These are phyloP conservation scores for Pachycephala philippinensis DNA, from an alignment of 2,113 vertebrate species.

Conservation along the genomic window DNA sequence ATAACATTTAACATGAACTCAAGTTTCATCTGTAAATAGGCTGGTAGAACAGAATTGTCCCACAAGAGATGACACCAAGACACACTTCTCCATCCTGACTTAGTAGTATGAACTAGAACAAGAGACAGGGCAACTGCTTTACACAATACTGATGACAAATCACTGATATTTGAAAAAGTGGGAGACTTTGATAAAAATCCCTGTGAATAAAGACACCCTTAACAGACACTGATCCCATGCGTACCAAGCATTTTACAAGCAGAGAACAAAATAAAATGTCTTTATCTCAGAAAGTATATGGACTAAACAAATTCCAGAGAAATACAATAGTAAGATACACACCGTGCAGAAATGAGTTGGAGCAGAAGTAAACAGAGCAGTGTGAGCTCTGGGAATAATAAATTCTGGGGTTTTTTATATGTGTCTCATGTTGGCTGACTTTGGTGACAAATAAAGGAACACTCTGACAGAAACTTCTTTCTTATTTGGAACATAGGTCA, in stretches of 20 bases:
- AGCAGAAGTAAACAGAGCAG: background rate
- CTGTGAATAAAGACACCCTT: background rate
- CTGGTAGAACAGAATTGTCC: background rate
- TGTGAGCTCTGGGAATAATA: background rate
- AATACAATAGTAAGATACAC: background rate
- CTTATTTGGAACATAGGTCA: background rate
- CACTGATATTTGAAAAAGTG: background rate
- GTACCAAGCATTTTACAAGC: background rate
- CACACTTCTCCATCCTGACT: background rate
- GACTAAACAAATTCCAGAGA: background rate
- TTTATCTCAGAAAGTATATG: background rate
- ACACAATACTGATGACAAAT: background rate
- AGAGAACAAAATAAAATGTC: background rate
- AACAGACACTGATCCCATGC: background rate
- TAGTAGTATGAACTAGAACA: background rate
- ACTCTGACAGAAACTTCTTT: background rate
- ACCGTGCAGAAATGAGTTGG: background rate
- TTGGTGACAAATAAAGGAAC: background rate
- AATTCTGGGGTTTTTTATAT: background rate
- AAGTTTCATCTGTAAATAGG: background rate
- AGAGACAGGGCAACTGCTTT: background rate
- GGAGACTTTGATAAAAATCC: background rate
- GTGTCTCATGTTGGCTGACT: background rate
- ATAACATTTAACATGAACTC: background rate
- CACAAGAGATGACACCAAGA: background rate